Evolutionary conservation across 2,797 vertebrate genomes (phyloP).

Genomic region (Hydrophis major): DNA sequence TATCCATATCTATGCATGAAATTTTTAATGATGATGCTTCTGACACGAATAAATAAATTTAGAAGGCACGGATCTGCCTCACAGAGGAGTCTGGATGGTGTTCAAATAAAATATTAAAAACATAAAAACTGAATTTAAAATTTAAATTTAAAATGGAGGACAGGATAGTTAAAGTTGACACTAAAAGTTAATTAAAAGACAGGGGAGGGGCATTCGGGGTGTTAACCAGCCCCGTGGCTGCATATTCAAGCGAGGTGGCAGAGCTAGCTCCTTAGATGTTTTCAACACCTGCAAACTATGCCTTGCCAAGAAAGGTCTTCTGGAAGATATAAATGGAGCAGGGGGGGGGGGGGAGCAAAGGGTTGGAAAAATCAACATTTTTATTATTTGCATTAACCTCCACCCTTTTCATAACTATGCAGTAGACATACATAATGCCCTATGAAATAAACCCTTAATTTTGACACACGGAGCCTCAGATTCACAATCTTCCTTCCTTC

Average conservation of each 20-base stretch:
- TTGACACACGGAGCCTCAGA: background rate
- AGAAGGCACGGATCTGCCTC: background rate
- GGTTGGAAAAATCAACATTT: background rate
- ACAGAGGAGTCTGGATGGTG: background rate
- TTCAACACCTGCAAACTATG: background rate
- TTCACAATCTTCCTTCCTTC: background rate
- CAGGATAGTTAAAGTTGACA: too few species aligned
- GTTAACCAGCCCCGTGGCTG: background rate
- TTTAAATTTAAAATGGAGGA: background rate
- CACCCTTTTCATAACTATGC: background rate
- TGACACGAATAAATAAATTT: background rate
- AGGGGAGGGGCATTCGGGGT: too few species aligned
- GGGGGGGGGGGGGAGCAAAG: too few species aligned
- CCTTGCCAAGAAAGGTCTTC: background rate
- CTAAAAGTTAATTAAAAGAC: background rate
- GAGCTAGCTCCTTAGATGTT: background rate
- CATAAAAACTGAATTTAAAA: background rate
- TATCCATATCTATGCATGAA: background rate
- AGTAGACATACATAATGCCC: background rate
- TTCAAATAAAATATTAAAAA: background rate
- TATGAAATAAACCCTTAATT: background rate
- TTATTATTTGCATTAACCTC: background rate
- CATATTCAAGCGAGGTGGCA: background rate
- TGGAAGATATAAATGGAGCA: background rate
- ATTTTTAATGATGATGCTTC: background rate